Evolutionary conservation across 2,797 vertebrate species (phyloP), one percentile per base, ranked within the genome.

Genomic region (Prionace glauca): DNA sequence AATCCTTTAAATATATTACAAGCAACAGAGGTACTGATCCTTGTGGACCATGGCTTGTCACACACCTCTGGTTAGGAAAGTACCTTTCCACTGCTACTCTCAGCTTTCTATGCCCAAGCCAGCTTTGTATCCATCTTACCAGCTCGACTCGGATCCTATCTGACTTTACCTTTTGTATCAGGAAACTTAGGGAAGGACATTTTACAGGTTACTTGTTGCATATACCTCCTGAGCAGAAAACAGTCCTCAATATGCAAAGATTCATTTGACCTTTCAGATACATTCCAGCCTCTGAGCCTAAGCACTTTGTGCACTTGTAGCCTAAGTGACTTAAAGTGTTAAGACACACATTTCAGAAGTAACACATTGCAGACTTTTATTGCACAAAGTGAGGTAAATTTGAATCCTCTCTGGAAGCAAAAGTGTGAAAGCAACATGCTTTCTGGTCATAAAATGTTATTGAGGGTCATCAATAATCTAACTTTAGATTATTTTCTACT

Each of bases 301-400:
- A 95, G 24, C 11, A 56, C 69, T 50, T 50, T 32, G 22, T 94
- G 50, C 50, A 56, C 50, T 56, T 56, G 50, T 56, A 56, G 50
- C 50, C 50, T 56, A 56, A 56, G 50, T 56, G 50, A 56, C 50
- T 56, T 56, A 56, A 50, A 50, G 50, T 56, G 50, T 56, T 7
- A 56, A 56, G 5, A 5, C 50, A 56, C 50, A 56, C 50, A 10
- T 69, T 92, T 41, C 22, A 24, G n/a, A 92, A 69, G 10, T 41
- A 12, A 69, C 67, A 69, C 69, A 67, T 41, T 3, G 5, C 18
- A 12, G 65, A 32, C 10, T 41, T 67, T 56, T 77, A 77, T 12
- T 69, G 93, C 71, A 95, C 41, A 56, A 45, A 91, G 11, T 74
- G 41, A 77, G 12, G 69, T 10, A 95, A 95, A 95, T 74, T 95